A percentile compares a stretch with the other conserved stretches of the same genome.
Conservation (phyloP, 2,888 invertebrate species). For the Lucinisca nassula region DNA sequence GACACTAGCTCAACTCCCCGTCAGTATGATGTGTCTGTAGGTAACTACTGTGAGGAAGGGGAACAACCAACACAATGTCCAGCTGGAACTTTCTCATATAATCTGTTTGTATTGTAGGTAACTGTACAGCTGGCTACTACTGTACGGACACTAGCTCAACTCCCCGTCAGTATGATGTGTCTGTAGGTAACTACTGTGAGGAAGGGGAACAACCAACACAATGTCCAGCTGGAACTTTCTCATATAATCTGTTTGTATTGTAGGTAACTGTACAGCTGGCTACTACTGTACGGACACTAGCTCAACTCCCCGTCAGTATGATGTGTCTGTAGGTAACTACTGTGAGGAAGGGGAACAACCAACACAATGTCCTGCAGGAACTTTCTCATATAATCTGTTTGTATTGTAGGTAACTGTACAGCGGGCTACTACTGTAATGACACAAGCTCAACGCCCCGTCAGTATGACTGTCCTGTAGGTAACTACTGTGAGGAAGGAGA, state of each 20-base stretch:
- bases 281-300: constrained; percentile 86
- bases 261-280: constrained; percentile 84
- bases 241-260: constrained; percentile 59
- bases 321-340: constrained; percentile 84
- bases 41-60: constrained; percentile 85
- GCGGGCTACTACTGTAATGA: constrained; percentile 86
- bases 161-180: constrained; percentile 83
- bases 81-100: constrained; percentile 83
- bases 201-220: constrained; percentile 80
- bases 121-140: constrained; percentile 85
- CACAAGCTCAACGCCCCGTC: constrained; percentile 81
- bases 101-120: constrained; percentile 70
- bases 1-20: constrained; percentile 81
- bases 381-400: constrained; percentile 76
- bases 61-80: constrained; percentile 83
- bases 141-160: constrained; percentile 84
- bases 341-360: constrained; percentile 85
- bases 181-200: constrained; percentile 84
- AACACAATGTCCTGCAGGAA: constrained; percentile 84
- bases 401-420: constrained; percentile 80
- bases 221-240: constrained; percentile 86
- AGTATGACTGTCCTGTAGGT: constrained; percentile 84
- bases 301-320: constrained; percentile 78
- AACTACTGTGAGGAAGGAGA: constrained; percentile 85
- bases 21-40: constrained; percentile 84